Conservation (phyloP, 2,797 vertebrate genomes). For the Amniataba percoides region DNA sequence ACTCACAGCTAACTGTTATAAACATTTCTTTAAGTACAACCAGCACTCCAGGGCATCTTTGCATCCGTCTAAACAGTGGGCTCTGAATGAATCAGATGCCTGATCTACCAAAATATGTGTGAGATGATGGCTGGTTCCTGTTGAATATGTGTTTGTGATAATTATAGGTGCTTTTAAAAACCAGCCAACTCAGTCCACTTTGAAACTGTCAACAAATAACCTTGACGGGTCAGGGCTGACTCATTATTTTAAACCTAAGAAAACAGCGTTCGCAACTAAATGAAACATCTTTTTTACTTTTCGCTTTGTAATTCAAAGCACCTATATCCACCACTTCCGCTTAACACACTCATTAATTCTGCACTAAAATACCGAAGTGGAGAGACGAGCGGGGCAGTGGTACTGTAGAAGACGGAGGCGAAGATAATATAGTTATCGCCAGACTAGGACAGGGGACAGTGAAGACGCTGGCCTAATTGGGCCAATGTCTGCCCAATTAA, state of each 20-base stretch:
- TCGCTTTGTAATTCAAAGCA: conserved; percentile 30
- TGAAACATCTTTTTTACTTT: conserved; percentile 3
- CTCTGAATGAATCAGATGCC: neutral
- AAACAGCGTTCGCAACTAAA: conserved; percentile 2
- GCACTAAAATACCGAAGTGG: conserved; percentile 14
- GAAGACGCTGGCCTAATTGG: conserved; percentile 47
- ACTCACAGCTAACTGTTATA: neutral
- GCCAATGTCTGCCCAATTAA: conserved; percentile 58
- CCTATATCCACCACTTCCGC: neutral
- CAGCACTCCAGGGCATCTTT: neutral
- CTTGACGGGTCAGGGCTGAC: conserved; percentile 1
- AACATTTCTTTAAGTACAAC: neutral
- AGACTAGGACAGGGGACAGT: conserved; percentile 18
- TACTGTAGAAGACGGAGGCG: conserved; percentile 22
- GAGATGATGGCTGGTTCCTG: neutral
- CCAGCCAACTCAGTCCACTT: conserved; percentile 15
- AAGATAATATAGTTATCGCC: conserved; percentile 45
- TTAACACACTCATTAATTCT: conserved; percentile 39
- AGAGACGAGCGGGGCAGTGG: neutral
- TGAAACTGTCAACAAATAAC: conserved; percentile 26
- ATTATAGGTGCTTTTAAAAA: conserved; percentile 30
- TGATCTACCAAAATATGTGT: neutral
- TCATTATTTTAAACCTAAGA: conserved; percentile 23
- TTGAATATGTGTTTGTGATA: conserved; percentile 18
- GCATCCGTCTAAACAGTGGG: neutral